Base-by-base conservation (phyloP, 2,888 invertebrate species). In the Ophion slaviceki region DNA sequence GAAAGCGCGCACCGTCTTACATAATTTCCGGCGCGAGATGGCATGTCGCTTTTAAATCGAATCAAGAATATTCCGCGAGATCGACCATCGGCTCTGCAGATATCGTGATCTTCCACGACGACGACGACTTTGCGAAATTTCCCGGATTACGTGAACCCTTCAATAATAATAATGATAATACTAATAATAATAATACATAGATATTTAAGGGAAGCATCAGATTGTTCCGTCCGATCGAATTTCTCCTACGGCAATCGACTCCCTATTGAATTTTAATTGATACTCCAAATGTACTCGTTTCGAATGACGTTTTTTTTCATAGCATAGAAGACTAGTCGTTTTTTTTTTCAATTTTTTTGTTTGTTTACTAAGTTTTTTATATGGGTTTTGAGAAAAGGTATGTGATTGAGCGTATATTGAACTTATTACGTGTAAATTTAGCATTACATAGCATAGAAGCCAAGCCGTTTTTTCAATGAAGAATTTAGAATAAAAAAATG, bases 21-120 rank as follows among this genome's bases (percentile, higher is more conserved):
- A 92, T 92, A 92, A 94, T 96, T 95, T 94, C 94, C 94, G 92
- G 92, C 88, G 87, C 92, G 90, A 93, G 93, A 94, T 94, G 93
- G 93, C 92, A 93, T 93, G 92, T 93, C 93, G 93, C 93, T 92
- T 93, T 92, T 93, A 92, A 93, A 93, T 93, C 92, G 91, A 93
- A 93, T 93, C 93, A 93, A 93, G 92, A 93, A 91, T 93, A 93
- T 93, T 93, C 92, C 80, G 53, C 92, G 88, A 92, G 47, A 93
- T 93, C 92, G 92, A 90, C 86, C 88, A 87, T 87, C 88, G 85
- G 78, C 82, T 68, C 45, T 40, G 40, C 40, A 40, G 40, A 40
- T 40, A 40, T 1, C 40, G 40, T 40, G 70, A 67, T 75, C 68
- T 40, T 28, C 66, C 74, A 62, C 17, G 40, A 32, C 74, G 40